Conservation (phyloP, 2,113 vertebrate genomes). For the Erpornis zantholeuca region DNA sequence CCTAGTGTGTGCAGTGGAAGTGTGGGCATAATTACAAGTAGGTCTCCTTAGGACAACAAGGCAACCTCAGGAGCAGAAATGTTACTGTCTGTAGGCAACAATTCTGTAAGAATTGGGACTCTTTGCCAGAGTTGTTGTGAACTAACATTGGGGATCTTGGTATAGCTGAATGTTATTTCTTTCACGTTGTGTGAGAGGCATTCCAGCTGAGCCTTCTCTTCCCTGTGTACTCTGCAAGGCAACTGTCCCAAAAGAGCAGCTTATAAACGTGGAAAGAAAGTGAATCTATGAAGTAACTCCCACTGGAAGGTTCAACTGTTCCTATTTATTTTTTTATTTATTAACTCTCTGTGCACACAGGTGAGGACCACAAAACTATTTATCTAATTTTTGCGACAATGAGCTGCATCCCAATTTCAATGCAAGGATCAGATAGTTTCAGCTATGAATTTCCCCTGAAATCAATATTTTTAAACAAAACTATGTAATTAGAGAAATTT, state of each 20-base stretch:
- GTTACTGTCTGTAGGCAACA: background rate
- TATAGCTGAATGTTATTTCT: background rate
- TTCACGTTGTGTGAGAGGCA: accelerated
- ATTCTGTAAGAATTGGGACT: background rate
- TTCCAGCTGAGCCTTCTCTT: background rate
- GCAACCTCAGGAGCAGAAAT: background rate
- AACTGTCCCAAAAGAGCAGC: background rate
- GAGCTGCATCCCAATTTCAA: background rate
- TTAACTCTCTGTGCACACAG: background rate
- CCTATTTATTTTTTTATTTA: background rate
- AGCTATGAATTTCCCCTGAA: slow-evolving; percentile 1
- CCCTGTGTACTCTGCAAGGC: background rate
- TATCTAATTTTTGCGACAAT: background rate
- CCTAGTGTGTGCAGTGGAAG: background rate
- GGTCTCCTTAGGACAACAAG: background rate
- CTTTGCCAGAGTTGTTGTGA: background rate
- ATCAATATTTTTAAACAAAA: slow-evolving; percentile 30
- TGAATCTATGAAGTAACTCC: background rate
- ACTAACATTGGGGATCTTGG: background rate
- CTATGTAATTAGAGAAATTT: slow-evolving; percentile 8
- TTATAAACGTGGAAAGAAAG: background rate
- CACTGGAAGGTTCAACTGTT: background rate
- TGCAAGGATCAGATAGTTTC: background rate
- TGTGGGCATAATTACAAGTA: background rate
- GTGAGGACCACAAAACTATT: background rate